These are phyloP conservation scores for Eupithecia exiguata DNA, from an alignment of 2,888 invertebrate species.

Conservation along the genomic window DNA sequence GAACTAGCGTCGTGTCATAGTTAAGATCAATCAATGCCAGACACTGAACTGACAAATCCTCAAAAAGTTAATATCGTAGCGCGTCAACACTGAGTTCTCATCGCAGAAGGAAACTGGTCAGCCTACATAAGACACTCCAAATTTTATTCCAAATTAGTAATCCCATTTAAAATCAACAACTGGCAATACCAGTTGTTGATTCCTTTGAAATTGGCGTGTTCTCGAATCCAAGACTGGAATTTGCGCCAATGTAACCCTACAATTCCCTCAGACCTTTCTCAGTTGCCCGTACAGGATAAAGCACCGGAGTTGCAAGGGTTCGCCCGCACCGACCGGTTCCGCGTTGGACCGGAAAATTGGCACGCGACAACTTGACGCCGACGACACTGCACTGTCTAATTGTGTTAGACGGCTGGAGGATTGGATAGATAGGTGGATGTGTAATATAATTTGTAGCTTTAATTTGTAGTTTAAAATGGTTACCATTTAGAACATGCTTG, in stretches of 20 bases:
- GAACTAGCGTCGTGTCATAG: neutral
- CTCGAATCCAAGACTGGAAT: neutral
- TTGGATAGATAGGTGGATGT: neutral
- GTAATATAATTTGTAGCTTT: neutral
- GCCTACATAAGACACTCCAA: neutral
- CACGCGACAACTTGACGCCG: conserved; percentile 51
- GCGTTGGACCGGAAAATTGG: conserved; percentile 65
- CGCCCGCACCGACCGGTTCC: conserved; percentile 52
- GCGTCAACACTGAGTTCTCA: neutral
- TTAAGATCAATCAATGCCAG: neutral
- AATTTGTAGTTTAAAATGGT: neutral
- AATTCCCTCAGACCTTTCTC: conserved; percentile 15
- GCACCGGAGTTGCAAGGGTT: conserved; percentile 48
- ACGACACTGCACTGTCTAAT: conserved; percentile 34
- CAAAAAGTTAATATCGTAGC: neutral
- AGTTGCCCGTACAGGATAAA: conserved; percentile 32
- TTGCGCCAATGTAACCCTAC: neutral
- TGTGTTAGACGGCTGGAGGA: conserved; percentile 29
- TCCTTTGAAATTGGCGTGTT: neutral
- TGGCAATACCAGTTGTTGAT: neutral
- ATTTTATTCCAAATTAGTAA: neutral
- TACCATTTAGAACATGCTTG: neutral
- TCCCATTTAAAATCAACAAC: neutral
- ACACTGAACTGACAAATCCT: neutral
- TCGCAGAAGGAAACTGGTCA: neutral